A percentile compares a stretch with the other conserved stretches of the same genome.
These are phyloP conservation scores for Caiman crocodilus DNA, from an alignment of 2,797 vertebrate genomes.

Conservation along the genomic window DNA sequence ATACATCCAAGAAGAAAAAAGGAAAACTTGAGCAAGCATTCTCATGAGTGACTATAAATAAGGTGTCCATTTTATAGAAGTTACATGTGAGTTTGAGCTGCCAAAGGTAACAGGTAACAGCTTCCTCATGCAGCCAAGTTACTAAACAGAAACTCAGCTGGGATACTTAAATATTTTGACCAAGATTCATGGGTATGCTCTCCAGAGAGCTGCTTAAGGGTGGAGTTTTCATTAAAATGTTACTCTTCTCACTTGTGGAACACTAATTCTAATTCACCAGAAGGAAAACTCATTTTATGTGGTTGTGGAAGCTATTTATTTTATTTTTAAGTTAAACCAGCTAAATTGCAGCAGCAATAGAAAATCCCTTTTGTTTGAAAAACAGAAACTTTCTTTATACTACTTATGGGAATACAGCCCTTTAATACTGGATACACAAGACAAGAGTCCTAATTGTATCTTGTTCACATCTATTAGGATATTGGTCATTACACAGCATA, in stretches of 20 bases:
- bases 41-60: conserved; percentile 19
- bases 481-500: neutral
- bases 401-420: neutral
- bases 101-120: neutral
- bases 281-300: conserved; percentile 22
- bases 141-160: neutral
- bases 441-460: neutral
- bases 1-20: conserved; percentile 12
- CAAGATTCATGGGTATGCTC: conserved; percentile 23
- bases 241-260: conserved; percentile 29
- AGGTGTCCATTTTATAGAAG: neutral
- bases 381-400: neutral
- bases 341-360: neutral
- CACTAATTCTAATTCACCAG: conserved; percentile 25
- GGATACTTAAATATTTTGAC: neutral
- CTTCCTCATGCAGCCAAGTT: neutral
- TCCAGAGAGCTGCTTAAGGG: neutral
- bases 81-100: neutral
- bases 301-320: conserved; percentile 19
- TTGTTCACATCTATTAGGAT: neutral
- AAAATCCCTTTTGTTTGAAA: conserved; percentile 15
- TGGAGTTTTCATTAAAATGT: conserved; percentile 36
- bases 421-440: neutral
- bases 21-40: neutral
- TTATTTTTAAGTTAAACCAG: conserved; percentile 47